phyloP scores from a whole-genome alignment of 2,113 vertebrate species.

The Grammomys surdaster region DNA sequence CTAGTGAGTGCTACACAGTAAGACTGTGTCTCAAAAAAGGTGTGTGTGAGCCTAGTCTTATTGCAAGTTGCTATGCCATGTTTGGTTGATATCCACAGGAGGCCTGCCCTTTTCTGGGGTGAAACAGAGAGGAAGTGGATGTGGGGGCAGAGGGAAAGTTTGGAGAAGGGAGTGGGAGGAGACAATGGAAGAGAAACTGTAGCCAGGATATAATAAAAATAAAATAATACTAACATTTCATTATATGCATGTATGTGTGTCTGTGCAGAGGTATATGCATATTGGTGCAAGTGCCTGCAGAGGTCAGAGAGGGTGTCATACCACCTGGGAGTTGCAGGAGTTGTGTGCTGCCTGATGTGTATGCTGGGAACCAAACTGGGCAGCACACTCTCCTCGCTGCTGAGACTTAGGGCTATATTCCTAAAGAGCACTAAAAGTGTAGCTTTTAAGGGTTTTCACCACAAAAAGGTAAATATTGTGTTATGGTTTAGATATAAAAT shows the following conservation, averaged over 20 bases:
- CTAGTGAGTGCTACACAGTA: background rate
- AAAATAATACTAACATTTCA: background rate
- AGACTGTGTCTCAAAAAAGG: background rate
- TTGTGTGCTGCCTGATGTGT: background rate
- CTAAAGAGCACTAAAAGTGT: background rate
- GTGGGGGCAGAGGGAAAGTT: background rate
- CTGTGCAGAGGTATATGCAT: background rate
- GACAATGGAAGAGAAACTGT: background rate
- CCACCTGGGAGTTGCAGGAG: background rate
- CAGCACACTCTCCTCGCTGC: background rate
- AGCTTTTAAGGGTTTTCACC: background rate
- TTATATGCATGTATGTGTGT: background rate
- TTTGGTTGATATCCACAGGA: background rate
- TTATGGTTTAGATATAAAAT: background rate
- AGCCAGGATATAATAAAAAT: background rate
- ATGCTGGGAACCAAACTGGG: background rate
- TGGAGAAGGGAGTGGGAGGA: background rate
- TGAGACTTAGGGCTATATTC: background rate
- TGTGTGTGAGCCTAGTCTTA: background rate
- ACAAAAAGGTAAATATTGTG: background rate
- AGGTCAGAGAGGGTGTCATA: background rate
- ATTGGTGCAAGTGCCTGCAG: background rate
- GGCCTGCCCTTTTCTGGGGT: background rate
- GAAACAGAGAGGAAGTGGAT: background rate
- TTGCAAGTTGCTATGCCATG: background rate